Evolutionary conservation across 30 jellyfish, hydroid and myxozoan genomes (phyloP).

Genomic region (Sanderia malayensis): DNA sequence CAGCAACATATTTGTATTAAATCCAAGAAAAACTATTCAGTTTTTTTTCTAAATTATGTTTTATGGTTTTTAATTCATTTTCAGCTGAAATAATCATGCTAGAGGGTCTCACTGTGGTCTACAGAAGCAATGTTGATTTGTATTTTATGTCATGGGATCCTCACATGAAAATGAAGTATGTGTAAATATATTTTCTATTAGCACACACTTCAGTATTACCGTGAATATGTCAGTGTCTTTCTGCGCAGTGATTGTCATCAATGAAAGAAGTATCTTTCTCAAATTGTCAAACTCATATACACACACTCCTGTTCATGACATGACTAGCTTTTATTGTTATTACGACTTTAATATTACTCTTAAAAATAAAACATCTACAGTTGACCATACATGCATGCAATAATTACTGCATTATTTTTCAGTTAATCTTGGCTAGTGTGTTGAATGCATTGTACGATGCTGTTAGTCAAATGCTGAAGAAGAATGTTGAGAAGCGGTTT

Average conservation of each 20-base stretch:
- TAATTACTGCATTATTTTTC: too few species aligned
- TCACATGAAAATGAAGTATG: conserved; percentile 87
- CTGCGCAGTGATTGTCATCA: too few species aligned
- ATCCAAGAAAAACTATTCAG: not conserved
- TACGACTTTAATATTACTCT: too few species aligned
- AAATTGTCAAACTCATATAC: too few species aligned
- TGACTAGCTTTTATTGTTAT: too few species aligned
- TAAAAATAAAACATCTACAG: too few species aligned
- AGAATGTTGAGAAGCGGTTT: conserved; percentile 86
- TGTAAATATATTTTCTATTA: too few species aligned
- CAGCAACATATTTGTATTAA: not conserved
- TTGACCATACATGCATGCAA: too few species aligned
- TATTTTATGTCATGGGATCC: conserved; percentile 94
- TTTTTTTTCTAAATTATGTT: not conserved
- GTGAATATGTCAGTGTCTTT: too few species aligned
- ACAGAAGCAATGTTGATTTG: conserved; percentile 90
- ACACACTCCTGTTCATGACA: too few species aligned
- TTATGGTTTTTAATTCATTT: too few species aligned
- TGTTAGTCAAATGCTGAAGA: conserved; percentile 84
- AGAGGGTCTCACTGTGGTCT: conserved; percentile 88
- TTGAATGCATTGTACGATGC: conserved; percentile 90
- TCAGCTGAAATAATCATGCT: conserved; percentile 93
- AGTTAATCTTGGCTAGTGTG: conserved; percentile 88
- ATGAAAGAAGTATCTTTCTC: not conserved
- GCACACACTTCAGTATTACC: too few species aligned